Percentiles rank a stretch among this genome's conserved stretches.
Conservation (phyloP, 1,140 invertebrate species). For the Aplysia californica region DNA sequence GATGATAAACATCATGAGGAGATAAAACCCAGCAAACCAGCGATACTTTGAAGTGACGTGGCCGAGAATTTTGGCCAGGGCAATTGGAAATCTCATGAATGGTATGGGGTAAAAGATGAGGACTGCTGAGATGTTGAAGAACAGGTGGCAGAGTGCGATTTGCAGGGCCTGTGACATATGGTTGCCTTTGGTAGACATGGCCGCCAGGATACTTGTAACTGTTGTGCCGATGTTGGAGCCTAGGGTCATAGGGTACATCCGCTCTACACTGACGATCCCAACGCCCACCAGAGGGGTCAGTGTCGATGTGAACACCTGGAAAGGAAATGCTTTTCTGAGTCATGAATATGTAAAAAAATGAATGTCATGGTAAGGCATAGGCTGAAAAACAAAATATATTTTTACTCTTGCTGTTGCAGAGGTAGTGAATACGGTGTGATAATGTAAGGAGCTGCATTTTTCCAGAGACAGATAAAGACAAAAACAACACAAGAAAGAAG, state of each 20-base stretch:
- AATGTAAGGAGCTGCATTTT: no score
- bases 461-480: no score
- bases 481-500: no score
- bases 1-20: constrained; percentile 71
- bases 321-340: no score
- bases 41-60: constrained; percentile 70
- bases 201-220: constrained; percentile 72
- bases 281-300: constrained; percentile 76
- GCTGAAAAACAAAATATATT: no score
- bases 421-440: no score
- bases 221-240: constrained; percentile 77
- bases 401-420: no score
- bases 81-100: constrained; percentile 71
- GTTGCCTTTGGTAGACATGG: constrained; percentile 67
- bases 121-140: constrained; percentile 71
- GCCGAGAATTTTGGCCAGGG: constrained; percentile 70
- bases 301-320: constrained; percentile 73
- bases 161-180: constrained; percentile 50
- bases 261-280: constrained; percentile 72
- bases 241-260: constrained; percentile 74
- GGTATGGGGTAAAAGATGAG: constrained; percentile 75
- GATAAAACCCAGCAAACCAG: constrained; percentile 74
- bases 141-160: constrained; percentile 57
- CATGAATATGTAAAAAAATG: no score
- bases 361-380: no score